Base-by-base conservation (phyloP, 1,140 invertebrate species). In the Euwallacea similis region DNA sequence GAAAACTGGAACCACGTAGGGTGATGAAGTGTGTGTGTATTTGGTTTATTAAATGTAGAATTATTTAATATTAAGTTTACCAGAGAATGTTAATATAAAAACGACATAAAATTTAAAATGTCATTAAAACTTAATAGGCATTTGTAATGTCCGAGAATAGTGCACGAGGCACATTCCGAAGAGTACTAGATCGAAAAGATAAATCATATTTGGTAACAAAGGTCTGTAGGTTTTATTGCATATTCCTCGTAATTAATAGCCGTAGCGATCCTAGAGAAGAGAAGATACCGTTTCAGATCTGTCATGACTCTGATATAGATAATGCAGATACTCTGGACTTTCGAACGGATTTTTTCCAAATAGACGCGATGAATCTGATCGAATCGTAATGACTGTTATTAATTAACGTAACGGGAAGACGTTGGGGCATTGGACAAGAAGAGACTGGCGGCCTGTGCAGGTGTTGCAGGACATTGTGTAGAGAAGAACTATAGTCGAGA, bases 321-420 rank as follows among this genome's bases (percentile, higher is more conserved):
- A 66, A 66, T 54, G 41, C 65, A 55, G 33, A 44, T 4, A 58
- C 42, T 58, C 11, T 11, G 13, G 42, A 66, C 65, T 66, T 66
- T 66, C 65, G 33, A 66, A 66, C 58, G 8, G 58, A 43, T 66
- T 58, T 66, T 13, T 44, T 16, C 15, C 1, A 33, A 33, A 33
- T 33, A 33, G 21, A 33, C 21, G 21, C 21, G 21, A 58, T 58
- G 53, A 66, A 13, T 66, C 65, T 16, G 65, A 66, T 66, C 65
- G 65, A 58, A 58, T 66, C 65, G 42, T 66, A 66, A 66, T 56
- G 65, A 66, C 54, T 66, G 65, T 66, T 66, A 66, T 66, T 66
- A 66, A 66, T 66, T 66, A 66, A 66, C 53, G 58, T 66, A 66
- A 66, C 65, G 65, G 65, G 42, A 66, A 58, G 41, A 50, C 21